Percentiles rank a stretch among this genome's conserved stretches.
phyloP scores from a whole-genome alignment of 2,888 invertebrate species.

The Acanthosepion lycidas region DNA sequence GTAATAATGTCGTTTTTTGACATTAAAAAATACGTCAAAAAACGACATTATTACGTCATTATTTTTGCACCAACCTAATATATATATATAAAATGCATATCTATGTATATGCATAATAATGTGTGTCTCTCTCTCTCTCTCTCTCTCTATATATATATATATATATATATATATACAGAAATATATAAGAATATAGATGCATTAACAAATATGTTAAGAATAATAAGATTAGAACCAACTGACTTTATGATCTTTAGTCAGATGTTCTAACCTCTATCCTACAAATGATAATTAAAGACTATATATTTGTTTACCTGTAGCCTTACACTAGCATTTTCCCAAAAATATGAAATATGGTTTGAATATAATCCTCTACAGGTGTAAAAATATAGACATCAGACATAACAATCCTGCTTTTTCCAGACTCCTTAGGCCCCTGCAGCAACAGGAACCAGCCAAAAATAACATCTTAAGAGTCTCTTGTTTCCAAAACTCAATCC shows the following conservation, averaged over 20 bases:
- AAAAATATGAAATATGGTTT: neutral
- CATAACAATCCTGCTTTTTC: neutral
- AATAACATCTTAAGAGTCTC: neutral
- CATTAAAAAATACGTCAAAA: too few relatives aligned
- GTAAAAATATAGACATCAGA: neutral
- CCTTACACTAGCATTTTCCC: neutral
- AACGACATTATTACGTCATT: too few relatives aligned
- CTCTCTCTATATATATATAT: too few relatives aligned
- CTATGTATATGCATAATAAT: too few relatives aligned
- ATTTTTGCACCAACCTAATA: too few relatives aligned
- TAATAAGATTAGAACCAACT: neutral
- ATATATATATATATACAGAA: too few relatives aligned
- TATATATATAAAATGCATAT: too few relatives aligned
- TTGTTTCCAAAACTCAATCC: neutral
- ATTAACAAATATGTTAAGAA: neutral
- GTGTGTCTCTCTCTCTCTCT: accelerated
- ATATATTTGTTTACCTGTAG: neutral
- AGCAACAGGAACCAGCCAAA: neutral
- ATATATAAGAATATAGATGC: neutral
- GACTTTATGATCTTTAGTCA: neutral
- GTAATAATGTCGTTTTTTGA: too few relatives aligned
- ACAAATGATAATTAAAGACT: too few relatives aligned
- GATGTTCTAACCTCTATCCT: neutral
- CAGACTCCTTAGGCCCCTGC: neutral
- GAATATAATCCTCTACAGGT: neutral